Conservation (phyloP, 1,140 invertebrate species). For the Mercenaria mercenaria region DNA sequence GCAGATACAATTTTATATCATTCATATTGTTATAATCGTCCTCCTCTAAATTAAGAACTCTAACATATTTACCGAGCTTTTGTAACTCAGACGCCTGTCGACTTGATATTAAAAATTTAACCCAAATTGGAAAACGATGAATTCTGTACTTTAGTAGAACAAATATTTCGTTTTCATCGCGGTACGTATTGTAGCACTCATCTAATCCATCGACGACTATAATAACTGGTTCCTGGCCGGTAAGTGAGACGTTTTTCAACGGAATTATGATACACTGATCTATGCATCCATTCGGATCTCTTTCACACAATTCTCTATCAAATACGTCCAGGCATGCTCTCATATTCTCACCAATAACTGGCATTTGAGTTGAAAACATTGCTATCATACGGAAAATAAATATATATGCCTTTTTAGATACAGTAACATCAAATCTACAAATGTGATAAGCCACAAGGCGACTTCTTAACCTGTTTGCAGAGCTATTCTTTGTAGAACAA, state of each 20-base stretch:
- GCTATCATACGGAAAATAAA: background rate
- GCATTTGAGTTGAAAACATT: background rate
- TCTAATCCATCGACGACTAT: constrained; percentile 15
- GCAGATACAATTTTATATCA: background rate
- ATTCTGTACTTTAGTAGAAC: background rate
- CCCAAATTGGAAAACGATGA: constrained; percentile 1
- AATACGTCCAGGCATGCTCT: background rate
- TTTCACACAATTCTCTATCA: background rate
- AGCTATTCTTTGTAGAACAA: background rate
- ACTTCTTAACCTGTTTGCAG: background rate
- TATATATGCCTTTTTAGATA: background rate
- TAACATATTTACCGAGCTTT: background rate
- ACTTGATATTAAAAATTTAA: background rate
- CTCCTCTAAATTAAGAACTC: background rate
- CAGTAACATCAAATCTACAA: constrained; percentile 24
- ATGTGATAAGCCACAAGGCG: constrained; percentile 15
- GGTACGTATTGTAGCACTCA: background rate
- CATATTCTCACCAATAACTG: background rate
- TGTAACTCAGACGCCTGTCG: background rate
- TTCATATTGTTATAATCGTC: background rate
- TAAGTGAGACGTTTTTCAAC: background rate
- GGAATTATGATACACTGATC: background rate
- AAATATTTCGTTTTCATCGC: background rate
- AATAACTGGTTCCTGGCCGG: background rate
- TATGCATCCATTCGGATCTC: background rate